Evolutionary conservation across 1,140 invertebrate species (phyloP).

Genomic region (Halesus radiatus): DNA sequence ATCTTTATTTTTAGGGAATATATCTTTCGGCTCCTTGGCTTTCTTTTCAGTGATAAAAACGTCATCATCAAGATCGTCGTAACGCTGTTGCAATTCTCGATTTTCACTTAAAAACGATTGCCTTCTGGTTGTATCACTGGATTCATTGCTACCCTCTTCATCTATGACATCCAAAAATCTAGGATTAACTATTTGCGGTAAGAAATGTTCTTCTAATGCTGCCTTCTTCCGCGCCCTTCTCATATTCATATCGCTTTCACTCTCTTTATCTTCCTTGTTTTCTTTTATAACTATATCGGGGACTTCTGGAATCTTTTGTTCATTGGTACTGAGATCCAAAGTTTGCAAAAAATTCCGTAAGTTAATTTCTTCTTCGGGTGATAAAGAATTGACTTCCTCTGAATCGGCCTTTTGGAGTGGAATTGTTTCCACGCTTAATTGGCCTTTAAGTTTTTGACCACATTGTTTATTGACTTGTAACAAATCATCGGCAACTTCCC

Average conservation of each 20-base stretch:
- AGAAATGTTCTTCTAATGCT: slow-evolving; percentile 70
- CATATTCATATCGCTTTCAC: slow-evolving; percentile 55
- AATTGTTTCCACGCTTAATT: slow-evolving; percentile 16
- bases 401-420: background rate
- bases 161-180: slow-evolving; percentile 78
- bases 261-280: slow-evolving; percentile 33
- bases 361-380: slow-evolving; percentile 65
- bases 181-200: slow-evolving; percentile 69
- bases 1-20: slow-evolving; percentile 50
- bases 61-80: slow-evolving; percentile 68
- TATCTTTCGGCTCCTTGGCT: slow-evolving; percentile 48
- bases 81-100: slow-evolving; percentile 65
- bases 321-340: slow-evolving; percentile 69
- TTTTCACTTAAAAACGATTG: slow-evolving; percentile 66
- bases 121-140: slow-evolving; percentile 66
- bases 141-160: slow-evolving; percentile 75
- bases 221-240: slow-evolving; percentile 71
- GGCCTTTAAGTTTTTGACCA: slow-evolving; percentile 48
- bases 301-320: slow-evolving; percentile 21
- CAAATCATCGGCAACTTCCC: slow-evolving; percentile 34
- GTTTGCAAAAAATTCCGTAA: slow-evolving; percentile 72
- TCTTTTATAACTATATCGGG: slow-evolving; percentile 27
- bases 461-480: slow-evolving; percentile 61
- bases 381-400: slow-evolving; percentile 56
- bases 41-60: slow-evolving; percentile 63